phyloP scores from a whole-genome alignment of 2,113 vertebrate genomes.

The Tetrax tetrax region DNA sequence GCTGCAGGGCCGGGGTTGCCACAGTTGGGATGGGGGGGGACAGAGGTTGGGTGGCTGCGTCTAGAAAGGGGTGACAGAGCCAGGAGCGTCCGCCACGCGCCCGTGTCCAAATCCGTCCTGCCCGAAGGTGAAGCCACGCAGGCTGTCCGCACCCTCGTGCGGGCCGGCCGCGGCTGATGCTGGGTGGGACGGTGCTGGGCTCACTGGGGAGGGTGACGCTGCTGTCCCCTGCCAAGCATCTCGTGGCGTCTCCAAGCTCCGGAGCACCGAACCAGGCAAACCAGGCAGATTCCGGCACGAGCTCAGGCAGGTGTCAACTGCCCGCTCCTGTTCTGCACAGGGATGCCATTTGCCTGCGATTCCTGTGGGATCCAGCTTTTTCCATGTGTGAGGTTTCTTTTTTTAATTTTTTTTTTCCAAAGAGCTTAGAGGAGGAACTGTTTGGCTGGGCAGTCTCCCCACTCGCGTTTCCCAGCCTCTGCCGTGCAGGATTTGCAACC shows the following conservation, averaged over 20 bases:
- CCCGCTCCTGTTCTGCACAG: background rate
- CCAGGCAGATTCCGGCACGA: background rate
- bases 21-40: background rate
- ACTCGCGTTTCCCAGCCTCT: background rate
- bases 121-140: background rate
- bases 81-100: accelerated
- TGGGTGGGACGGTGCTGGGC: background rate
- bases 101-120: background rate
- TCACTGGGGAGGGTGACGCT: accelerated
- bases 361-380: background rate
- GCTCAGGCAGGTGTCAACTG: background rate
- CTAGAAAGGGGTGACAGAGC: background rate
- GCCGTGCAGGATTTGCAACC: background rate
- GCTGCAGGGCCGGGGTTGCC: background rate
- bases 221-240: background rate
- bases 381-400: background rate
- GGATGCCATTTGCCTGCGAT: background rate
- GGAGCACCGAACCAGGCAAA: background rate
- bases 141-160: background rate
- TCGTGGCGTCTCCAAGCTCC: background rate
- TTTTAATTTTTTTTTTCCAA: too few relatives aligned
- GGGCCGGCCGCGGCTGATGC: accelerated
- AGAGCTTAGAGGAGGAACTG: background rate
- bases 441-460: background rate
- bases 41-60: background rate